Evolutionary conservation across 2,113 vertebrate genomes (phyloP).

Genomic region (Lycocorax pyrrhopterus): DNA sequence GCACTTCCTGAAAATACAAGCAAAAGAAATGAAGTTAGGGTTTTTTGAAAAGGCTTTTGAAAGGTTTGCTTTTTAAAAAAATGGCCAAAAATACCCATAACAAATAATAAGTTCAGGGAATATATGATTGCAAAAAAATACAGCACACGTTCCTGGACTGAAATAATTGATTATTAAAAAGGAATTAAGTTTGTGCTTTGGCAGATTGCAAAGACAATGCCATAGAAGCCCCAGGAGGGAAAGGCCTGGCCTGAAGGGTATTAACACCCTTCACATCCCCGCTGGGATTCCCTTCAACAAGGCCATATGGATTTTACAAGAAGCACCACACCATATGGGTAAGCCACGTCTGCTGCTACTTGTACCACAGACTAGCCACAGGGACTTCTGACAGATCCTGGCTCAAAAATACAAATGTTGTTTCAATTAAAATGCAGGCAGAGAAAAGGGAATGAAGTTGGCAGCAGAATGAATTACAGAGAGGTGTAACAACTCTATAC

Average conservation of each 20-base stretch:
- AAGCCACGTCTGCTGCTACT: slow-evolving; percentile 87
- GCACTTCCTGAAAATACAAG: slow-evolving; percentile 85
- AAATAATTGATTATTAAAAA: slow-evolving; percentile 95
- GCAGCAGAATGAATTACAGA: slow-evolving; percentile 75
- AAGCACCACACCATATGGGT: slow-evolving; percentile 91
- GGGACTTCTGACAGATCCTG: slow-evolving; percentile 84
- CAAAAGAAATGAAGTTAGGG: slow-evolving; percentile 1
- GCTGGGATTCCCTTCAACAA: slow-evolving; percentile 87
- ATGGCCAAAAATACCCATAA: neutral
- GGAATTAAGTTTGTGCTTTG: slow-evolving; percentile 82
- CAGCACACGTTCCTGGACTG: slow-evolving; percentile 72
- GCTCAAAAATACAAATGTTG: slow-evolving; percentile 84
- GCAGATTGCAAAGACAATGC: slow-evolving; percentile 97
- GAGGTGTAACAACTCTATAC: slow-evolving; percentile 66
- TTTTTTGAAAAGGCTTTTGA: slow-evolving; percentile 9
- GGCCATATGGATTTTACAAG: slow-evolving; percentile 97
- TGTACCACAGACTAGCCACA: slow-evolving; percentile 82
- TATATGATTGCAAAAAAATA: slow-evolving; percentile 46
- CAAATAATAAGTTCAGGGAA: slow-evolving; percentile 9
- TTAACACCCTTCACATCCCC: slow-evolving; percentile 92
- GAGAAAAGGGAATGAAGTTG: slow-evolving; percentile 77
- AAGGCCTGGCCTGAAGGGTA: slow-evolving; percentile 86
- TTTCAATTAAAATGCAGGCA: slow-evolving; percentile 84
- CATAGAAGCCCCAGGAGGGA: slow-evolving; percentile 85
- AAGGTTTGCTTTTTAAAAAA: neutral